Base-by-base conservation (phyloP, 2,797 vertebrate species). In the Gallirallus australis region DNA sequence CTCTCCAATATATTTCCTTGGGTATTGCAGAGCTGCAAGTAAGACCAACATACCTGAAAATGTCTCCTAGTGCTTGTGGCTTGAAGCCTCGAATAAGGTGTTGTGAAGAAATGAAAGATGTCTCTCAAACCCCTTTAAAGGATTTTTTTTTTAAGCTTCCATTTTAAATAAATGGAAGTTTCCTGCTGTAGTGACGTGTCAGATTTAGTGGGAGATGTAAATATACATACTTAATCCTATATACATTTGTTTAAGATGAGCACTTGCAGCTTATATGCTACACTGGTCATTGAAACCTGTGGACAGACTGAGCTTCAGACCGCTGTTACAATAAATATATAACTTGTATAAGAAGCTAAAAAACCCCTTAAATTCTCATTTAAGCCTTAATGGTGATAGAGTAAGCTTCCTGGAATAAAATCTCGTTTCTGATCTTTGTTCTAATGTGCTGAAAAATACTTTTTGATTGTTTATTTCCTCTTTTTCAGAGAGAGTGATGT, bases 401-500 rank as follows among this genome's bases (percentile, higher is more conserved):
- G 35, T 7, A 84, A 35, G 15, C 56, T 66, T 87, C 6, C 23
- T 53, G 54, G 21, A 17, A 75, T 20, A 23, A 37, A 24, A 6
- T 4, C 3, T 64, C 0, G 64, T 93, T 90, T 47, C 64, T 78
- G 68, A 25, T 86, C 94, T 16, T 71, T 84, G 15, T 94, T 88
- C 12, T 52, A 39, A 48, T 78, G 42, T 31, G 27, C 47, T 65
- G 83, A 72, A 90, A 88, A 92, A 78, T 82, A 66, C 57, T 89
- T 89, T 54, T 61, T 61, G 39, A 21, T 92, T 84, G 18, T 25
- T 94, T 57, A 7, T 60, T 61, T 86, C 59, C 64, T 83, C n/a
- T 78, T 50, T 93, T 93, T 82, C 80, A 99, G 99, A 89, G 99
- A 99, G 97, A 97, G 98, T 56, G 99, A 99, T 25, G 99, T 99